Evolutionary conservation across 2,888 invertebrate species (phyloP), one percentile per base, ranked within the genome.

Genomic region (Tolmerus cingulatus): DNA sequence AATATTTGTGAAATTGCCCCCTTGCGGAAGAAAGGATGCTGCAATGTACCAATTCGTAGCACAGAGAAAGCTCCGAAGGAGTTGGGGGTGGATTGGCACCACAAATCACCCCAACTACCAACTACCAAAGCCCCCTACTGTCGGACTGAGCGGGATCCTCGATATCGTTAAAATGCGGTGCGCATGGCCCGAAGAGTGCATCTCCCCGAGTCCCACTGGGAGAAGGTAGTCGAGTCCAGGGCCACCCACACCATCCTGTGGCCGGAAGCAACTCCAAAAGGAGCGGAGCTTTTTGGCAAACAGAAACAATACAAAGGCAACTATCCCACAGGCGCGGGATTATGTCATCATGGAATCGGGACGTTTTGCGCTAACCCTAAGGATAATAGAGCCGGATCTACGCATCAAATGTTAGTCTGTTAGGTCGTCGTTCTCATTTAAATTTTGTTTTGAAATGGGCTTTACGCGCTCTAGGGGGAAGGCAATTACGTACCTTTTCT

Each of bases 401-500:
- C 51, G 51, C 51, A n/a, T 51, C n/a, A 51, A 51, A 51, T 51
- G 5, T n/a, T 7, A 5, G 1, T 7, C n/a, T 51, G n/a, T 51
- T 51, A 51, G 51, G 51, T 51, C 51, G 19, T 51, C 51, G 51
- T 51, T 51, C 51, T n/a, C n/a, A n/a, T 51, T 51, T n/a, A 51
- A 43, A 43, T 3, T 5, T 5, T 16, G 16, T 34, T 12, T 2
- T 46, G 23, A 30, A 82, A 46, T 34, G 23, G n/a, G 14, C 51
- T 27, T 46, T 30, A 78, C 40, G 77, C n/a, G 34, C 77, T n/a
- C 43, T 43, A 8, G 30, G 37, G 46, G 40, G 14, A 19, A 37
- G 2, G 8, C 12, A 12, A 23, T 57, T 57, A 57, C 57, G 93
- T 93, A 96, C 96, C 96, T 95, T 96, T 96, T 91, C 97, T 93